Conservation (phyloP, 1,140 invertebrate genomes). For the Aleiodes sp. region DNA sequence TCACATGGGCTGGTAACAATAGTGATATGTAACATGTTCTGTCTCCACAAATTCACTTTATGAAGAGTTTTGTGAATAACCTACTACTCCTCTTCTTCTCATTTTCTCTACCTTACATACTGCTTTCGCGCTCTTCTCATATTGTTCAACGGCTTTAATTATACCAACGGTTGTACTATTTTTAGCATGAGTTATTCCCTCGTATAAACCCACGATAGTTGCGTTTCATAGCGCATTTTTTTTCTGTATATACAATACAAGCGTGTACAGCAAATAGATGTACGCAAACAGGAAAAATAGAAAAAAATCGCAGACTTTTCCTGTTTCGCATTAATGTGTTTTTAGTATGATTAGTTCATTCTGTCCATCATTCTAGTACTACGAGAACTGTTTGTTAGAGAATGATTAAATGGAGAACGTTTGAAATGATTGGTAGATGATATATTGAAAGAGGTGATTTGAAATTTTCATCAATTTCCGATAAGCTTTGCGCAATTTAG, state of each 20-base stretch:
- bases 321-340: background rate
- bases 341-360: no score
- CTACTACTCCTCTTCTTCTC: background rate
- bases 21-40: no score
- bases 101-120: constrained; percentile 23
- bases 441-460: background rate
- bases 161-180: constrained; percentile 37
- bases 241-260: background rate
- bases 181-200: constrained; percentile 38
- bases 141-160: constrained; percentile 52
- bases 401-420: no score
- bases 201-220: constrained; percentile 29
- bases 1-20: no score
- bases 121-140: constrained; percentile 43
- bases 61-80: background rate
- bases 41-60: no score
- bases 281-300: background rate
- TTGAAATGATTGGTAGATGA: no score
- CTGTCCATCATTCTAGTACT: no score
- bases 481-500: background rate
- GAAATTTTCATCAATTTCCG: constrained; percentile 17
- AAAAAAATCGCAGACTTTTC: background rate
- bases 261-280: background rate
- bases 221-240: constrained; percentile 18
- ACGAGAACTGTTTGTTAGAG: no score